phyloP scores from a whole-genome alignment of 2,888 invertebrate genomes.

The Netelia melanura region DNA sequence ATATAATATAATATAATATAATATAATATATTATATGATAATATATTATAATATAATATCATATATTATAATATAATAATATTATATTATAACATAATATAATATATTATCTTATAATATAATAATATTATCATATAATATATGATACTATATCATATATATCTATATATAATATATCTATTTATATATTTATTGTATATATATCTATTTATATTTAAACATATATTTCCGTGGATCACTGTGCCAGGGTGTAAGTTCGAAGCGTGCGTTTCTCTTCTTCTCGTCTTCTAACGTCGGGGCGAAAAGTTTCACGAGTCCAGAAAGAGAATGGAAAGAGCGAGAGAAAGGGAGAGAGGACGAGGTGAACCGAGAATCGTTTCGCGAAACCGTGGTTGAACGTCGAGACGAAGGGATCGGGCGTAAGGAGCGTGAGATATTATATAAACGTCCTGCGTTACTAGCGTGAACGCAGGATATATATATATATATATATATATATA shows the following conservation, averaged over 20 bases:
- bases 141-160: no score
- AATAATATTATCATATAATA: no score
- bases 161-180: no score
- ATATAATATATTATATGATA: no score
- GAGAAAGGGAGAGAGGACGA: not conserved
- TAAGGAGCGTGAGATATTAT: slow-evolving; percentile 67
- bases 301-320: slow-evolving; percentile 27
- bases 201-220: not conserved
- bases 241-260: slow-evolving; percentile 46
- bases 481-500: slow-evolving; percentile 13
- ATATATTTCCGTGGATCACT: slow-evolving; percentile 45
- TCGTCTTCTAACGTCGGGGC: slow-evolving; percentile 34
- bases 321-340: slow-evolving; percentile 6
- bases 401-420: slow-evolving; percentile 56
- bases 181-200: no score
- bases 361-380: slow-evolving; percentile 43
- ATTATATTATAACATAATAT: no score
- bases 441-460: slow-evolving; percentile 57
- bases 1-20: no score
- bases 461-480: not conserved
- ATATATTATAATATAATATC: no score
- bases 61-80: no score
- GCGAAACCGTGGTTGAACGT: slow-evolving; percentile 50
- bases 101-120: no score
- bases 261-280: slow-evolving; percentile 38